Evolutionary conservation across 2,888 invertebrate genomes (phyloP).

Genomic region (Tetrapedia diversipes): DNA sequence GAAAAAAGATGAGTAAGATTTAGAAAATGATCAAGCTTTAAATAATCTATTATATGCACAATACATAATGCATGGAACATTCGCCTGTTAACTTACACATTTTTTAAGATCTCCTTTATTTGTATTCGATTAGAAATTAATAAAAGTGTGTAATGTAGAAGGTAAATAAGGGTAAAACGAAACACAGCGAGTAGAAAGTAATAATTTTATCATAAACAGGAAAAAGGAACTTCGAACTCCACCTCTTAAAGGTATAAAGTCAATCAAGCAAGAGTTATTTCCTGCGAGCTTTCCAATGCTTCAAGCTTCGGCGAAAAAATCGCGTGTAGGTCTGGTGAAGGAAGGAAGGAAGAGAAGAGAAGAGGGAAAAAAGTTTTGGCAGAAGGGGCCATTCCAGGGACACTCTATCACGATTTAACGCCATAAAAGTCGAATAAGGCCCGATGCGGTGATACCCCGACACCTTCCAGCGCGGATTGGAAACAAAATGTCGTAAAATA

Average conservation of each 20-base stretch:
- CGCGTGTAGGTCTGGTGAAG: conserved; percentile 11
- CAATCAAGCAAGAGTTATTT: conserved; percentile 14
- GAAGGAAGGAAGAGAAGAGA: not conserved
- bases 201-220: no score
- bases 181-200: no score
- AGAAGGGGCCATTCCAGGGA: conserved; percentile 63
- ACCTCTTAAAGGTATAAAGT: no score
- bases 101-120: no score
- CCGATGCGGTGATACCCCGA: conserved; percentile 67
- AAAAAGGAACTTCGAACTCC: no score
- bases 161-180: no score
- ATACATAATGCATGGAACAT: no score
- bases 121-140: no score
- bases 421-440: conserved; percentile 76
- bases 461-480: conserved; percentile 72
- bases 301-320: conserved; percentile 31
- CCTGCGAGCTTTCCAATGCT: not conserved
- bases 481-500: conserved; percentile 80
- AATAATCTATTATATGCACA: no score
- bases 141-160: no score
- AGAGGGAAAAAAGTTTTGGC: conserved; percentile 59
- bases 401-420: conserved; percentile 75
- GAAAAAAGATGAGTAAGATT: not conserved
- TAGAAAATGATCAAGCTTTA: no score
- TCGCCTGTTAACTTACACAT: no score